Conservation (phyloP, 2,888 invertebrate species). For the Dyspetes luteomarginatus region DNA sequence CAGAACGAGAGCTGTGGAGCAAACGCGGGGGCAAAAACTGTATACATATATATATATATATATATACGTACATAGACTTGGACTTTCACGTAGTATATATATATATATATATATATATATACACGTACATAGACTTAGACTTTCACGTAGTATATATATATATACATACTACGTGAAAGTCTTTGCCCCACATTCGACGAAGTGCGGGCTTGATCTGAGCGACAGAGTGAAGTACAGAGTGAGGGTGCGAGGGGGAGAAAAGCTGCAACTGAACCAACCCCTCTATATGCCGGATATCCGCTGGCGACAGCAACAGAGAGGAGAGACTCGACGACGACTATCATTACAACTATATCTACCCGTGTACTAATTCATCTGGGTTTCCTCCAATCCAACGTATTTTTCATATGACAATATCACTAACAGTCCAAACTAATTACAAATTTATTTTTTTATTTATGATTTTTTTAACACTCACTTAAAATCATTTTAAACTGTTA, state of each 20-base stretch:
- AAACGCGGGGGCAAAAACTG: not conserved
- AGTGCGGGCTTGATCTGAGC: slow-evolving; percentile 24
- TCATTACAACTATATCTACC: not conserved
- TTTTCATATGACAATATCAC: slow-evolving; percentile 9
- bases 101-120: too few relatives aligned
- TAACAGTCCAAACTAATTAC: slow-evolving; percentile 4
- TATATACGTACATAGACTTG: not conserved
- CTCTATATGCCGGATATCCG: not conserved
- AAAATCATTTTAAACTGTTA: too few relatives aligned
- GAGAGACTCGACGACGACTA: slow-evolving; percentile 2
- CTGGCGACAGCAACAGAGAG: slow-evolving; percentile 7
- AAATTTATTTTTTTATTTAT: too few relatives aligned
- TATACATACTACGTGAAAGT: slow-evolving; percentile 41
- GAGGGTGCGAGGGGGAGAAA: slow-evolving; percentile 11
- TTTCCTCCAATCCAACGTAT: slow-evolving; percentile 1
- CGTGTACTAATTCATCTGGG: slow-evolving; percentile 9
- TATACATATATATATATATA: not conserved
- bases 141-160: not conserved
- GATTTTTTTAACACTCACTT: too few relatives aligned
- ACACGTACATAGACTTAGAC: too few relatives aligned
- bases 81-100: too few relatives aligned
- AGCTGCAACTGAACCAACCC: slow-evolving; percentile 6
- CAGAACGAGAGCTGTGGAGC: slow-evolving; percentile 42
- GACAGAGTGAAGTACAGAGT: slow-evolving; percentile 7
- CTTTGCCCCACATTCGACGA: slow-evolving; percentile 57